Conservation (phyloP, 2,797 vertebrate species). For the Semaprochilodus insignis region DNA sequence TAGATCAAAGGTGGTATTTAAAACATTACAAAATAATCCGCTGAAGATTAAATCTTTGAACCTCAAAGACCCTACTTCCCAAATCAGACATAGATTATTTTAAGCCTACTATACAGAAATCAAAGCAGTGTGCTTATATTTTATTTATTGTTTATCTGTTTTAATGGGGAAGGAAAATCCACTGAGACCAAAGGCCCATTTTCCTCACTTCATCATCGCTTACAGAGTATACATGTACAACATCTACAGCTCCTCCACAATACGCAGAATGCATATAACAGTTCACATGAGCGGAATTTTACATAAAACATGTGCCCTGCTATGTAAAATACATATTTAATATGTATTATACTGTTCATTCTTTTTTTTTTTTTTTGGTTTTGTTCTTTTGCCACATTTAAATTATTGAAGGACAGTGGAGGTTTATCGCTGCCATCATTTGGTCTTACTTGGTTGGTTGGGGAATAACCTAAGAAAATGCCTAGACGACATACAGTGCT, state of each 20-base stretch:
- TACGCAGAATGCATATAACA: neutral
- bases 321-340: neutral
- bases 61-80: neutral
- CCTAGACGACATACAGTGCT: too few relatives aligned
- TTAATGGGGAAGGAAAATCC: neutral
- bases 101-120: conserved; percentile 1
- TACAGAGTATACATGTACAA: neutral
- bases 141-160: conserved; percentile 31
- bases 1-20: neutral
- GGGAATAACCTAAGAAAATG: too few relatives aligned
- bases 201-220: conserved; percentile 2
- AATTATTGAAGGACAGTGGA: neutral
- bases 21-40: conserved; percentile 4
- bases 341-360: neutral
- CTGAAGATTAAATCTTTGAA: conserved; percentile 16
- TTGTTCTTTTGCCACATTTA: neutral
- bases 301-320: neutral
- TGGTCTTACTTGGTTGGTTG: neutral
- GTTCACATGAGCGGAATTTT: conserved; percentile 12
- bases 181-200: neutral
- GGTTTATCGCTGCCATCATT: too few relatives aligned
- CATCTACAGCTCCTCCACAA: neutral
- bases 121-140: conserved; percentile 10
- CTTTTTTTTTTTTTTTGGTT: neutral
- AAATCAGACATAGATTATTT: conserved; percentile 17